Evolutionary conservation across 2,888 invertebrate genomes (phyloP).

Genomic region (Orchesellides sinensis): DNA sequence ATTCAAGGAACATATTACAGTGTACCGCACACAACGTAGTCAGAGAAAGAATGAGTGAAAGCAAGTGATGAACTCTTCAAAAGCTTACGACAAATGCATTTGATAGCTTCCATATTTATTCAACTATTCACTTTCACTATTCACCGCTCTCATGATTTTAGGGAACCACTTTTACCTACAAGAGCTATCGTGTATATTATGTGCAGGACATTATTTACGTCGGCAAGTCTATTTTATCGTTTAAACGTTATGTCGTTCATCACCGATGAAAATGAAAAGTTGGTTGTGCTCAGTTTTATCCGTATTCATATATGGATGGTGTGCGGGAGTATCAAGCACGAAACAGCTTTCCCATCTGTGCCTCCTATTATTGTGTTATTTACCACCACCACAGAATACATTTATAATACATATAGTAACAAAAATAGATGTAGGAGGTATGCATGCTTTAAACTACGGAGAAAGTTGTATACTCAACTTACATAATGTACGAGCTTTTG

Average conservation of each 20-base stretch:
- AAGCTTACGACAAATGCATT: constrained; percentile 51
- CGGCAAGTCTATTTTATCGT: constrained; percentile 15
- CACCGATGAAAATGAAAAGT: constrained; percentile 51
- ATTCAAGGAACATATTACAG: neutral
- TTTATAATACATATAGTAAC: neutral
- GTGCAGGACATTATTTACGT: neutral
- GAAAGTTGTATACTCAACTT: no score
- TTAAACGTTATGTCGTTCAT: constrained; percentile 43
- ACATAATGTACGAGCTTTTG: no score
- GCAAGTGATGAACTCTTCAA: constrained; percentile 35
- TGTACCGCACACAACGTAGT: neutral
- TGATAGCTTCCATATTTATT: constrained; percentile 57
- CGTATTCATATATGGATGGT: no score
- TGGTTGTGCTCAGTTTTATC: constrained; percentile 1
- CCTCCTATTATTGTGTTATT: constrained; percentile 10
- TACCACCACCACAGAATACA: neutral
- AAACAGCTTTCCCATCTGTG: constrained; percentile 44
- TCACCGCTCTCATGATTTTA: neutral
- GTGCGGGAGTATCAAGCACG: constrained; percentile 10
- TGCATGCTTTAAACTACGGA: neutral
- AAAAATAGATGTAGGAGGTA: no score
- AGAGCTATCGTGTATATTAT: no score
- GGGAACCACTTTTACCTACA: neutral
- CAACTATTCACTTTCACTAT: constrained; percentile 16
- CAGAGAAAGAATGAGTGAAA: constrained; percentile 7